phyloP scores from a whole-genome alignment of 2,113 vertebrate species.

The Otocyon megalotis region DNA sequence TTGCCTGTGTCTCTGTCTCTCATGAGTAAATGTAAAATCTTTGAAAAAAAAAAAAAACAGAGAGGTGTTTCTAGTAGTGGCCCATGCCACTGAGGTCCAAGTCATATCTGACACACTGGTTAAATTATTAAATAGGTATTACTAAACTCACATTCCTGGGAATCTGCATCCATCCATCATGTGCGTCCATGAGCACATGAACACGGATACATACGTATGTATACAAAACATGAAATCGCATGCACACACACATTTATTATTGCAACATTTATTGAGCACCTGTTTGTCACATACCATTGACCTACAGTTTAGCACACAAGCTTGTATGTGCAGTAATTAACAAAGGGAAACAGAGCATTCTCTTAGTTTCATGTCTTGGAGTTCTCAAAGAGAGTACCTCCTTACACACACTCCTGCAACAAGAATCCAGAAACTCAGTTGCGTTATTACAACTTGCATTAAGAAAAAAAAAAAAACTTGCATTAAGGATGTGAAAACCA shows the following conservation, averaged over 20 bases:
- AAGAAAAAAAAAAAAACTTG: no score
- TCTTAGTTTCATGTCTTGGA: background rate
- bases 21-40: no score
- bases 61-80: background rate
- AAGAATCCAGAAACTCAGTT: slow-evolving; percentile 72
- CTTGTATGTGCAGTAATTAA: background rate
- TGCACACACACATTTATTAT: background rate
- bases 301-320: background rate
- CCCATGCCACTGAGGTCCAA: background rate
- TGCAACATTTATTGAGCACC: background rate
- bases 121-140: background rate
- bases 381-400: slow-evolving; percentile 74
- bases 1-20: no score
- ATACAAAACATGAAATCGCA: background rate
- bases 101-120: background rate
- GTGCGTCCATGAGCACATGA: background rate
- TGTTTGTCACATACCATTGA: background rate
- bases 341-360: background rate
- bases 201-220: background rate
- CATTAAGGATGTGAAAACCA: slow-evolving; percentile 54
- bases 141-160: background rate
- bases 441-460: slow-evolving; percentile 74
- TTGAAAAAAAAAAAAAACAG: no score
- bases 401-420: slow-evolving; percentile 63
- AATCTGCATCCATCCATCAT: background rate